A percentile compares a stretch with the other conserved stretches of the same genome.
These are phyloP conservation scores for Calypte anna DNA, from an alignment of 2,113 vertebrate genomes.

Conservation along the genomic window DNA sequence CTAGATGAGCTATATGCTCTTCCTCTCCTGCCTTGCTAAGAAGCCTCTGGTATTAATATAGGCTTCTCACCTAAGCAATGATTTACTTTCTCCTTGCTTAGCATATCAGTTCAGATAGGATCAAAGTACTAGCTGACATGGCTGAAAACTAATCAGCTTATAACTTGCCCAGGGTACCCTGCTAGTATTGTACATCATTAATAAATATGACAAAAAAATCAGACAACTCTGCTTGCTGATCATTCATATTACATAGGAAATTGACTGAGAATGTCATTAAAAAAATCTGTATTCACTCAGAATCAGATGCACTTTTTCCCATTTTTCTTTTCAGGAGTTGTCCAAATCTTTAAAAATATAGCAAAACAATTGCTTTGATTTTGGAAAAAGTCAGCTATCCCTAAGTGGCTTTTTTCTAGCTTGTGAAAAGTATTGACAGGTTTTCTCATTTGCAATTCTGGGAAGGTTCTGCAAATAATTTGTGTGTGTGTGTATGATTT, in stretches of 20 bases:
- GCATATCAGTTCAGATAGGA: constrained; percentile 14
- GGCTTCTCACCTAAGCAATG: constrained; percentile 19
- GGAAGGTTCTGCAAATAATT: background rate
- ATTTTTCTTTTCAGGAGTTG: background rate
- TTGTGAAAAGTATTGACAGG: constrained; percentile 11
- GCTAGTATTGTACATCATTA: constrained; percentile 37
- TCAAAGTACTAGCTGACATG: constrained; percentile 32
- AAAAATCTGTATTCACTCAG: background rate
- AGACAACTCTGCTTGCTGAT: constrained; percentile 20
- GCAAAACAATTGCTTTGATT: constrained; percentile 11
- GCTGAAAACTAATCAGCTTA: constrained; percentile 54
- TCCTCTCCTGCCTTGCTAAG: background rate
- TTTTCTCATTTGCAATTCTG: constrained; percentile 12
- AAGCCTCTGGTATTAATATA: background rate
- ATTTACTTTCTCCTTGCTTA: constrained; percentile 38
- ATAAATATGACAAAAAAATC: constrained; percentile 53
- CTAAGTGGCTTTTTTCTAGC: background rate
- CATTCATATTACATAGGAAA: constrained; percentile 29
- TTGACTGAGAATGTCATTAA: background rate
- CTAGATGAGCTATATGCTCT: background rate
- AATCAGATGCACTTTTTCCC: background rate
- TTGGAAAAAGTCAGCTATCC: constrained; percentile 3
- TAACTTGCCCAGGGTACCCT: constrained; percentile 19
- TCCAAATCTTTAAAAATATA: constrained; percentile 18
- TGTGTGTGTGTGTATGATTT: background rate